Base-by-base conservation (phyloP, 2,888 invertebrate species). In the Diaphora mendica region DNA sequence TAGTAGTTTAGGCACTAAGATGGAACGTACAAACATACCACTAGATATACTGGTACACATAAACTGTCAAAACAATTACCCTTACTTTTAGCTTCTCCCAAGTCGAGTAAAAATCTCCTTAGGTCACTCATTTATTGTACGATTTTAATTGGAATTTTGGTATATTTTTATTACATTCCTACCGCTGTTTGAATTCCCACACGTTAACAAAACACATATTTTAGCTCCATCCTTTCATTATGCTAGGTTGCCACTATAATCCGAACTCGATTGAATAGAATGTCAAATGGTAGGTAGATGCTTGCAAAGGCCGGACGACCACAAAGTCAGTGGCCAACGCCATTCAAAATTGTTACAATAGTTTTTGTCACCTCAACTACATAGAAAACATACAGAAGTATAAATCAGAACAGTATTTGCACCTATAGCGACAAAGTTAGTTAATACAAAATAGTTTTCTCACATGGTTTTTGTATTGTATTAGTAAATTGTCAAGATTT, bases 301-400 rank as follows among this genome's bases (percentile, higher is more conserved):
- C 69, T 77, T 81, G 84, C 85, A 91, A 91, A 91, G 90, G 90
- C 82, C 90, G 84, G 82, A 79, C 82, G 73, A 91, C 92, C 92
- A 89, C 92, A 91, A 84, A 85, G 87, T 86, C 89, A 79, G 82
- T 83, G 79, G 83, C 83, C 77, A 82, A 82, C 77, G 83, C 90
- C 84, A 90, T 92, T 91, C 88, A 91, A 84, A 84, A 86, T 87
- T 76, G 82, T 87, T 86, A 91, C 91, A 92, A 93, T 91, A 90
- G 91, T 92, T 92, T 92, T 93, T 92, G 92, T 89, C 91, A 91
- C 90, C 88, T 90, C 80, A 86, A 86, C 85, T 35, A 20, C 26
- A 13, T 13, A 84, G 65, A 9, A 2, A 66, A 72, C 0, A 0
- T 0, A 3, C 80, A 84, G 84, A 74, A 84, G 78, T 79, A 23